phyloP scores from a whole-genome alignment of 1,140 invertebrate species.

The Drosophila ironensis region DNA sequence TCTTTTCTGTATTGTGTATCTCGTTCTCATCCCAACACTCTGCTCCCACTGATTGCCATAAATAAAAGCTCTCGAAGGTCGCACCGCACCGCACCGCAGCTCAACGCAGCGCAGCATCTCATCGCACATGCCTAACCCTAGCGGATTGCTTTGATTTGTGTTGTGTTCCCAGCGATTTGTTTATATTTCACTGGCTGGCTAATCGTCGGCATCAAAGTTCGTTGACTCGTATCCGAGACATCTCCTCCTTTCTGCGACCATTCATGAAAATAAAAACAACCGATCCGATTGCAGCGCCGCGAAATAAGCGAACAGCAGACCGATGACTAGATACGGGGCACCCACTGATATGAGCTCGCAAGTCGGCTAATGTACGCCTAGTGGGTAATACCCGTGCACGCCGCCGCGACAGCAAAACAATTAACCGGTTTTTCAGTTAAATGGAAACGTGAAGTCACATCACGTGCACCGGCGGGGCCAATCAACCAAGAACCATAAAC shows the following conservation, averaged over 20 bases:
- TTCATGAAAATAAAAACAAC: conserved; percentile 13
- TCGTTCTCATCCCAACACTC: conserved; percentile 27
- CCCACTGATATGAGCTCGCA: conserved; percentile 1
- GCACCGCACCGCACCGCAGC: conserved; percentile 24
- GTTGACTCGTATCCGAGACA: conserved; percentile 30
- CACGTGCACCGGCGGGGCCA: conserved; percentile 19
- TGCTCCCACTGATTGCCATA: conserved; percentile 8
- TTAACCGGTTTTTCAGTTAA: conserved; percentile 34
- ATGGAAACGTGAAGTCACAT: conserved; percentile 31
- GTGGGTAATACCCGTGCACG: background rate
- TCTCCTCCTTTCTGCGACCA: conserved; percentile 8
- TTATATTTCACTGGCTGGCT: conserved; percentile 46
- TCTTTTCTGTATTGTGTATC: no score
- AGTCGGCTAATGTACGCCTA: background rate
- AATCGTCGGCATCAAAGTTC: conserved; percentile 42
- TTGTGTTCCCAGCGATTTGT: conserved; percentile 40
- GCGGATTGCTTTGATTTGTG: conserved; percentile 41
- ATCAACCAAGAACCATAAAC: conserved; percentile 3
- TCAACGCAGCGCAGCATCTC: no score
- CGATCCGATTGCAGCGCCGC: conserved; percentile 14
- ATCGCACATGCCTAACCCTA: conserved; percentile 37
- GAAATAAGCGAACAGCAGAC: conserved; percentile 8
- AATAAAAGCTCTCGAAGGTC: conserved; percentile 55
- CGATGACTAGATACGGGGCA: background rate
- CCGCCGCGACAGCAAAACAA: conserved; percentile 18